phyloP scores from a whole-genome alignment of 2,797 vertebrate species.

The Hozukius guyotensis region DNA sequence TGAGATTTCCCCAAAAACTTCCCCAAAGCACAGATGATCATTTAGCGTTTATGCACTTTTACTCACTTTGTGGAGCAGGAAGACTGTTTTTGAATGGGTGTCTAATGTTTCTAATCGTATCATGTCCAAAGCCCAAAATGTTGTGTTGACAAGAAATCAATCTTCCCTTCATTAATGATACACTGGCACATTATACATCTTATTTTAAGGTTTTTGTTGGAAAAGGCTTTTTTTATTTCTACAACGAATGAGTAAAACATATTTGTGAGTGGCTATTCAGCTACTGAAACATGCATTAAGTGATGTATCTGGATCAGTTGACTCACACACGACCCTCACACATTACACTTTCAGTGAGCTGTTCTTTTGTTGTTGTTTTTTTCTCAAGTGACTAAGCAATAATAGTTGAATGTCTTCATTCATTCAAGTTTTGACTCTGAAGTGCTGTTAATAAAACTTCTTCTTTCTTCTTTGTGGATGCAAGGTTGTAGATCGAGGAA shows the following conservation, averaged over 20 bases:
- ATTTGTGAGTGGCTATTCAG: neutral
- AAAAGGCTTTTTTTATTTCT: neutral
- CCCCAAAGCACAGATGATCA: neutral
- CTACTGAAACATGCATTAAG: neutral
- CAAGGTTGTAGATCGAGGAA: neutral
- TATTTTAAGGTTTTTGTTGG: neutral
- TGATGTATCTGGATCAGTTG: neutral
- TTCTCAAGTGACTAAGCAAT: conserved; percentile 26
- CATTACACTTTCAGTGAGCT: neutral
- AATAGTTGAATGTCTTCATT: conserved; percentile 6
- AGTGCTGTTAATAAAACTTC: neutral
- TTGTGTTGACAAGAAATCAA: neutral
- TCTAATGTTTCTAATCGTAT: neutral
- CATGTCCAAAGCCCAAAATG: neutral
- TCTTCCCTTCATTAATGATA: neutral
- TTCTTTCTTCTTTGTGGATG: neutral
- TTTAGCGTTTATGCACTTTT: neutral
- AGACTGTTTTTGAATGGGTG: neutral
- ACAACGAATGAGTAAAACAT: neutral
- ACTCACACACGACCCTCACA: neutral
- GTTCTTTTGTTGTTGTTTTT: neutral
- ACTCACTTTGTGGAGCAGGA: neutral
- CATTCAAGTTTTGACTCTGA: neutral
- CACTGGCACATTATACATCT: neutral
- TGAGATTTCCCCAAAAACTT: neutral